Base-by-base conservation (phyloP, 23 tunicate genomes). In the Halocynthia aurantium region DNA sequence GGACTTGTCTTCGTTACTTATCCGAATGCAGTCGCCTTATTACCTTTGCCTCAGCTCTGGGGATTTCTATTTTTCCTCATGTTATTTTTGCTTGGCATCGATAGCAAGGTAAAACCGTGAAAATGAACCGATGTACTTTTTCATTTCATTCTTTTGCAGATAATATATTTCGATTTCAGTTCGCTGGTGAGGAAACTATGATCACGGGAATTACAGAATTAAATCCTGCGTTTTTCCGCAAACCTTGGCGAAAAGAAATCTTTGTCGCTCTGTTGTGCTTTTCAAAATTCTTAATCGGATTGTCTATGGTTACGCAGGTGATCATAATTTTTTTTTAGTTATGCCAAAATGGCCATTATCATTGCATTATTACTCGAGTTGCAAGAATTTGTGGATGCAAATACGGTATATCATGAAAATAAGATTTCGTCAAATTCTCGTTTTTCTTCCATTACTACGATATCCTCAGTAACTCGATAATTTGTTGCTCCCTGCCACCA, bases 291-390 rank as follows among this genome's bases (percentile, higher is more conserved):
- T 6, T 10, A 44, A 57, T 76, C 52, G 80, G 69, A 8, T 58
- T 54, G 12, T 6, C 80, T 22, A 76, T 76, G 80, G 51, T 76
- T 9, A 76, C 80, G 8, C 53, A 76, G 80, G 80, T 76, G 61
- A 0, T 60, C 10, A 15, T 15, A 17, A 15, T 31, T 31, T 31
- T 31, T 31, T 31, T 31, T 31, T 31, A 0, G 44, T 31, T 31
- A 31, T 4, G 44, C 44, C 44, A 31, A 31, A 31, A 31, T 31
- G 44, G 44, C 44, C 44, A 31, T 31, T 31, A 31, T 31, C 44
- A 31, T 31, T 31, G 44, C 44, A 31, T 31, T 31, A 31, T 31
- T 31, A 31, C 44, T 60, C n/a, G n/a, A 15, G n/a, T 31, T 31
- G 44, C 44, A 31, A 31, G 44, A 31, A 31, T 31, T 31, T 2